A percentile compares a stretch with the other conserved stretches of the same genome.
Evolutionary conservation across 2,888 invertebrate species (phyloP).

Genomic region (Pandemis cinnamomeana): DNA sequence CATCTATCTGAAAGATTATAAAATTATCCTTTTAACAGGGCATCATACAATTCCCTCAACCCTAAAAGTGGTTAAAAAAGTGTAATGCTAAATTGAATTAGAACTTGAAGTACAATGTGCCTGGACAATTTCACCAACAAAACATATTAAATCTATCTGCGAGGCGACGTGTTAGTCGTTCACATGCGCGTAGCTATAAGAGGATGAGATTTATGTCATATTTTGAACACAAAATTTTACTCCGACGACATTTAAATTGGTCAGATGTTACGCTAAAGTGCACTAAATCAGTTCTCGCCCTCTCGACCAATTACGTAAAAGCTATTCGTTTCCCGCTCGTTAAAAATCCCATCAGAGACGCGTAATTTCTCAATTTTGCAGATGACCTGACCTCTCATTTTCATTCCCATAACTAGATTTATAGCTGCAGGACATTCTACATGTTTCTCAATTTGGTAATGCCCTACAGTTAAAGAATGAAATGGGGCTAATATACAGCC

Average conservation of each 20-base stretch:
- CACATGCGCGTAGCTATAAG: too few relatives aligned
- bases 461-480: neutral
- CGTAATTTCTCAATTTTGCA: constrained; percentile 51
- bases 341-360: constrained; percentile 62
- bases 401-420: neutral
- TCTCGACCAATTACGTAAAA: constrained; percentile 15
- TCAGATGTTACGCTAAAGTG: neutral
- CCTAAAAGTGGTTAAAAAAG: too few relatives aligned
- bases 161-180: too few relatives aligned
- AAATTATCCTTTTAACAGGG: too few relatives aligned
- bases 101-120: too few relatives aligned
- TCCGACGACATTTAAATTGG: neutral
- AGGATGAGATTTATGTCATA: too few relatives aligned
- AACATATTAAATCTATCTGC: too few relatives aligned
- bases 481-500: too few relatives aligned
- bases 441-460: neutral
- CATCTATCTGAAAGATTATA: too few relatives aligned
- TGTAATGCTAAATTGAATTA: too few relatives aligned
- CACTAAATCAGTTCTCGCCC: constrained; percentile 21
- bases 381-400: constrained; percentile 33
- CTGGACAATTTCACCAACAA: too few relatives aligned
- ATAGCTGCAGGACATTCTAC: neutral
- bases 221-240: neutral
- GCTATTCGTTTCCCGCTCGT: constrained; percentile 50
- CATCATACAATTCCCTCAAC: too few relatives aligned